Base-by-base conservation (phyloP, 2,797 vertebrate genomes). In the Cyclura pinguis region DNA sequence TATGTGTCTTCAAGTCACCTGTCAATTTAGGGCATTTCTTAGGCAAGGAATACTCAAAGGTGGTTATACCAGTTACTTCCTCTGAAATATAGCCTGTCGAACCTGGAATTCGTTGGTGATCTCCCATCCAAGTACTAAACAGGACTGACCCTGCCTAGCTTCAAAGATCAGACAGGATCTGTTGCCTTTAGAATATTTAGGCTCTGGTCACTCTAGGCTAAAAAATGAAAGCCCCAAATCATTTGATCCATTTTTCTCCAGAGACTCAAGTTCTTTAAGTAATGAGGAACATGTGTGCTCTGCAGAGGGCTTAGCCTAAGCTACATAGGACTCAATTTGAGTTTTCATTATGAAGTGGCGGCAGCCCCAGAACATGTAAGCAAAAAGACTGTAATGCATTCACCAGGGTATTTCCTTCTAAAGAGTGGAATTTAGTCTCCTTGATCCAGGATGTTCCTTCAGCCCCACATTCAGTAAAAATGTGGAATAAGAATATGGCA, bases 211-310 rank as follows among this genome's bases (percentile, higher is more conserved):
- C 22, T 6, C 0, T 76, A 86, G 35, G 6, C n/a, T 76, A 76
- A 86, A 74, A 67, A 50, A 20, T 84, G 22, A 5, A 2, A 88
- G 88, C 16, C 52, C 35, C 35, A 0, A 0, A n/a, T 85, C 2
- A 88, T 52, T 74, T 82, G 16, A 59, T 80, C 42, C 42, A 32
- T 55, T 88, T 88, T 82, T 62, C 50, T 59, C 38, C 16, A 80
- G 13, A 42, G 52, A 42, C 24, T 24, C 29, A 72, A 80, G 10
- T 35, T 18, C 12, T 83, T 69, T 47, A 14, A 27, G 10, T 57
- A 27, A 57, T 59, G 62, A 42, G n/a, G 10, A 82, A 55, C 22
- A 35, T 57, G 50, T 32, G 22, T 84, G 73, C n/a, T 81, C 16
- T 64, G 16, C 52, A 86, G 20, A 50, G 7, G 47, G 27, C 35